Base-by-base conservation (phyloP, 1,140 invertebrate species). In the Eurosta solidaginis region DNA sequence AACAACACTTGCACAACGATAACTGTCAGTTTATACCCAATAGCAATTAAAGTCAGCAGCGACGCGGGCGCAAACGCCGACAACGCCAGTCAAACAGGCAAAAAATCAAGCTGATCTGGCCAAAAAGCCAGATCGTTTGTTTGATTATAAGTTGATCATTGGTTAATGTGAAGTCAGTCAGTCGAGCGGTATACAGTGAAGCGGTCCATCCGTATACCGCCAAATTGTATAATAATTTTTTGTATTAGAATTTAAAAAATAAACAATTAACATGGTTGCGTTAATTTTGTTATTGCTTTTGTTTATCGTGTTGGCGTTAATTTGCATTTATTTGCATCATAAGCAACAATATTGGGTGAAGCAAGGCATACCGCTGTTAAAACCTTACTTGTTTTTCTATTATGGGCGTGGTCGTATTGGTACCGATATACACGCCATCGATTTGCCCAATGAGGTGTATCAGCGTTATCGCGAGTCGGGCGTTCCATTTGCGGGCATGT, bases 401-500 rank as follows among this genome's bases (percentile, higher is more conserved):
- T 68, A 68, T 10, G 59, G 59, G 2, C 59, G 59, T 20, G 59
- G 59, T 22, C 59, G 59, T 20, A 68, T 68, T 68, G 59, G 59
- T 20, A 68, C 33, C 59, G 59, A 68, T 12, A 40, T 29, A 10
- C 59, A 68, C 27, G 59, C 59, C 7, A 68, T 68, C 59, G 59
- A 68, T 33, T 40, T 68, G 40, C 59, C 59, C 33, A 68, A 68
- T 9, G 59, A 68, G 40, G 59, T 68, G 33, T 68, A 68, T 40
- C 27, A 49, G 9, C 75, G 75, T 9, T 76, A 12, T 7, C 22
- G 45, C 1, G 50, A 50, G 9, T n/a, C 45, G 25, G 75, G 75
- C 9, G 47, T 22, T 6, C 33, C 49, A 14, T 22, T 78, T 1
- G 78, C 52, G 3, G 89, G 89, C 17, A 78, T 86, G 4, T 90